Conservation (phyloP, 2,888 invertebrate genomes). For the Drosophila heteroneura region DNA sequence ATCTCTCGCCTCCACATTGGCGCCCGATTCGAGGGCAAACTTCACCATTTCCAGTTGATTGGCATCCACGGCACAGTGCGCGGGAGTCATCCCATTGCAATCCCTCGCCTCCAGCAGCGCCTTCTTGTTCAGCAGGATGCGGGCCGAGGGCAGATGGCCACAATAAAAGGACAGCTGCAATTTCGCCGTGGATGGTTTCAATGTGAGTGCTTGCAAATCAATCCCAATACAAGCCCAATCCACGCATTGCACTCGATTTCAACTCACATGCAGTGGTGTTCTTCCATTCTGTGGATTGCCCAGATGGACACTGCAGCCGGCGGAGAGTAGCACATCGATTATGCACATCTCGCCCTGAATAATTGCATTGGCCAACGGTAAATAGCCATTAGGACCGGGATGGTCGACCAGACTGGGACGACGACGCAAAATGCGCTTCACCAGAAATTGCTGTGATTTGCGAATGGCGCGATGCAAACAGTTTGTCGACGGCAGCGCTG, state of each 20-base stretch:
- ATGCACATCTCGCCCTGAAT: slow-evolving; percentile 82
- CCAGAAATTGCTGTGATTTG: slow-evolving; percentile 84
- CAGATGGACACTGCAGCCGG: slow-evolving; percentile 81
- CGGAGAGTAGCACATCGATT: slow-evolving; percentile 82
- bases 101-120: slow-evolving; percentile 83
- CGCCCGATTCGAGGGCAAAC: slow-evolving; percentile 83
- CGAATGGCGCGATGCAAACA: slow-evolving; percentile 83
- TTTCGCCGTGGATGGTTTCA: not conserved
- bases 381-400: slow-evolving; percentile 83
- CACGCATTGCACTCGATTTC: too few relatives aligned
- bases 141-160: slow-evolving; percentile 83
- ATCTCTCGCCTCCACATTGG: slow-evolving; percentile 82
- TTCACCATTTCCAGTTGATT: slow-evolving; percentile 83
- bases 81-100: slow-evolving; percentile 83
- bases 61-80: slow-evolving; percentile 84
- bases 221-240: too few relatives aligned
- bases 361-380: slow-evolving; percentile 84
- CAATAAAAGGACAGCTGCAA: slow-evolving; percentile 83
- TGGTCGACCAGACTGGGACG: slow-evolving; percentile 82
- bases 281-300: slow-evolving; percentile 82
- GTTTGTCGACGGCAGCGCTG: slow-evolving; percentile 79
- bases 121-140: slow-evolving; percentile 84
- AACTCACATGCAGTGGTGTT: slow-evolving; percentile 83
- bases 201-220: not conserved
- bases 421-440: slow-evolving; percentile 82